phyloP scores from a whole-genome alignment of 2,888 invertebrate species.

The Zygaena filipendulae region DNA sequence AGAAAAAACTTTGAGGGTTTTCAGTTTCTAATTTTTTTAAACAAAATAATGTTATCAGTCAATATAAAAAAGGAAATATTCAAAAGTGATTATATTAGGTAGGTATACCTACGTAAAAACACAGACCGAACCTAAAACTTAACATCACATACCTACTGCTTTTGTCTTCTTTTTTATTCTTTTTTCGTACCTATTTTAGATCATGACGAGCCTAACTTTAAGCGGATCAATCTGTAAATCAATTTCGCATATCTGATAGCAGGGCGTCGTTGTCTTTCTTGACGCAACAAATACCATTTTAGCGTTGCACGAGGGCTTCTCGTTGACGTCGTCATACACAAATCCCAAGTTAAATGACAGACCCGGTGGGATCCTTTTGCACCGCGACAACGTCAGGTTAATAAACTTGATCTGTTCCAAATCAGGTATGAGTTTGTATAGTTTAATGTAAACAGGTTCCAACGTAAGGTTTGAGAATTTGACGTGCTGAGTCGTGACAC shows the following conservation, averaged over 20 bases:
- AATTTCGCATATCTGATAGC: constrained; percentile 57
- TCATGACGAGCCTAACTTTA: constrained; percentile 25
- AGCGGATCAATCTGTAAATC: constrained; percentile 35
- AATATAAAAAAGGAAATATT: too few species aligned
- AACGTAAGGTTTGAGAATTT: constrained; percentile 45
- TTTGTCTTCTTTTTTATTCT: too few species aligned
- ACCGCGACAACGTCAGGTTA: constrained; percentile 39
- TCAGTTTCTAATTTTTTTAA: too few species aligned
- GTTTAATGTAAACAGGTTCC: constrained; percentile 46
- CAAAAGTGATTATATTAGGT: too few species aligned
- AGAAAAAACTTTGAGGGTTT: too few species aligned
- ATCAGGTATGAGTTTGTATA: constrained; percentile 46
- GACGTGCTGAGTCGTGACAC: constrained; percentile 36
- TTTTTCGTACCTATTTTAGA: too few species aligned
- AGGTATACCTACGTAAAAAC: too few species aligned
- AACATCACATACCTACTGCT: too few species aligned
- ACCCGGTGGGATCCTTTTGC: constrained; percentile 49
- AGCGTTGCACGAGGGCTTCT: constrained; percentile 31
- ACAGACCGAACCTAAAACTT: too few species aligned
- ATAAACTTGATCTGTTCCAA: constrained; percentile 47
- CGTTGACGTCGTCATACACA: constrained; percentile 46
- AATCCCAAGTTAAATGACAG: constrained; percentile 44
- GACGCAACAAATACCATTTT: constrained; percentile 53
- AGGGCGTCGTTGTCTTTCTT: constrained; percentile 47
- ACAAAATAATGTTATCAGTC: too few species aligned